Percentiles rank a stretch among this genome's conserved stretches.
phyloP scores from a whole-genome alignment of 2,888 invertebrate species.

The Liposcelis brunnea region DNA sequence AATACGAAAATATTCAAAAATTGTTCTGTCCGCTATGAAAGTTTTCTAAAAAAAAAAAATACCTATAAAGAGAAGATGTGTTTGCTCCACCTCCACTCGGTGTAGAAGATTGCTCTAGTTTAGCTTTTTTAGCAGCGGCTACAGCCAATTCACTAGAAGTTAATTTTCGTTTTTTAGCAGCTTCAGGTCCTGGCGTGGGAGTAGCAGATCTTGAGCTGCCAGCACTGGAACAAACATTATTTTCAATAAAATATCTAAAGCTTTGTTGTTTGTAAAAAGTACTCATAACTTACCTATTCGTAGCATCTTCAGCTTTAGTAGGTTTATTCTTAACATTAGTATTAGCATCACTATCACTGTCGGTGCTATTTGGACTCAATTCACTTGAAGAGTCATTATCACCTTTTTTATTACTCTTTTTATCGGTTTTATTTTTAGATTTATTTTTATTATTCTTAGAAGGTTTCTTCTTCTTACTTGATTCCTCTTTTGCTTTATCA shows the following conservation, averaged over 20 bases:
- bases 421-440: constrained; percentile 33
- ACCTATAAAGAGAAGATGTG: not conserved
- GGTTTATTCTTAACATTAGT: constrained; percentile 36
- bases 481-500: constrained; percentile 23
- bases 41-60: constrained; percentile 7
- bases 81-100: constrained; percentile 9
- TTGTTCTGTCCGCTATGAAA: constrained; percentile 1
- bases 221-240: constrained; percentile 27
- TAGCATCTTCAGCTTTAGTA: constrained; percentile 27
- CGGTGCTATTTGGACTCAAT: constrained; percentile 49
- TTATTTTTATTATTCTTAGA: constrained; percentile 14
- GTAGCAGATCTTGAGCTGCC: constrained; percentile 35
- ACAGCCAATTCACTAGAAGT: constrained; percentile 28
- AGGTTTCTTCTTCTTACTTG: constrained; percentile 30
- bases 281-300: constrained; percentile 19
- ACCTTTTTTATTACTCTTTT: too few relatives aligned
- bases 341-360: constrained; percentile 36
- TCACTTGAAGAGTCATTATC: constrained; percentile 50
- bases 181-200: constrained; percentile 23
- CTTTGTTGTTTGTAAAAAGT: constrained; percentile 1
- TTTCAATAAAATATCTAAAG: constrained; percentile 3
- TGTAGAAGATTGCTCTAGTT: constrained; percentile 30
- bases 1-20: constrained; percentile 4
- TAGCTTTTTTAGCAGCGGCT: constrained; percentile 34
- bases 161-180: constrained; percentile 27